Percentiles rank a stretch among this genome's conserved stretches.
These are phyloP conservation scores for crab-eating macaque (Macaca fascicularis) DNA, from an alignment of 2,113 vertebrate species.

Conservation along the genomic window DNA sequence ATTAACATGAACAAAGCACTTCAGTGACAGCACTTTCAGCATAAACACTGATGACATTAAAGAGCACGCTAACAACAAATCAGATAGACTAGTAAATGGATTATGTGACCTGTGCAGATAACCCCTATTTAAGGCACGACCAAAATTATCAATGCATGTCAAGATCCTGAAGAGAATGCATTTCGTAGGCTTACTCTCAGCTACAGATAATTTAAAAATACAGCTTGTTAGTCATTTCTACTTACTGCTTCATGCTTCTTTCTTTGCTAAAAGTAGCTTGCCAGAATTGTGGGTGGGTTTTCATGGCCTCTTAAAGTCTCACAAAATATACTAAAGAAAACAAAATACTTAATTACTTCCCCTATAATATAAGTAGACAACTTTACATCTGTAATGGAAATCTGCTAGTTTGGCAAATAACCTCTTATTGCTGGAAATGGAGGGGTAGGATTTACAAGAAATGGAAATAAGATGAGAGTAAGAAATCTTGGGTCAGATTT, in stretches of 20 bases:
- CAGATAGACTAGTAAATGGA: slow-evolving; percentile 31
- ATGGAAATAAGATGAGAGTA: slow-evolving; percentile 16
- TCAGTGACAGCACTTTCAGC: slow-evolving; percentile 25
- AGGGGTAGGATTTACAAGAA: slow-evolving; percentile 39
- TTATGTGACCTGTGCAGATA: slow-evolving; percentile 1
- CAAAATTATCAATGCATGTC: slow-evolving; percentile 14
- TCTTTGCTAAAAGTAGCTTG: slow-evolving; percentile 45
- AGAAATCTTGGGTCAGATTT: slow-evolving; percentile 29
- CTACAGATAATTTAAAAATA: slow-evolving; percentile 12
- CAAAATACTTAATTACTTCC: slow-evolving; percentile 19
- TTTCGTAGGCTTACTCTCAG: slow-evolving; percentile 29
- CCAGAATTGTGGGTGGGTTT: slow-evolving; percentile 32
- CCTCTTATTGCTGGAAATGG: slow-evolving; percentile 1
- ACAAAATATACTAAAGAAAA: slow-evolving; percentile 42
- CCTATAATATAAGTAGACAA: not conserved
- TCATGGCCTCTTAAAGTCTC: slow-evolving; percentile 7
- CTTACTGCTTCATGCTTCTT: slow-evolving; percentile 6
- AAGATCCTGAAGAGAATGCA: slow-evolving; percentile 29
- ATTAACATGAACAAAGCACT: slow-evolving; percentile 49
- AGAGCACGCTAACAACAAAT: slow-evolving; percentile 36
- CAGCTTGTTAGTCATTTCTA: not conserved
- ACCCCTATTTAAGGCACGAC: not conserved
- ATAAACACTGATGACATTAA: slow-evolving; percentile 23
- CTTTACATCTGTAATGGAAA: slow-evolving; percentile 42
- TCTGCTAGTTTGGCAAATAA: slow-evolving; percentile 49